phyloP scores from a whole-genome alignment of 2,888 invertebrate genomes.

The Hemistola chrysoprasaria region DNA sequence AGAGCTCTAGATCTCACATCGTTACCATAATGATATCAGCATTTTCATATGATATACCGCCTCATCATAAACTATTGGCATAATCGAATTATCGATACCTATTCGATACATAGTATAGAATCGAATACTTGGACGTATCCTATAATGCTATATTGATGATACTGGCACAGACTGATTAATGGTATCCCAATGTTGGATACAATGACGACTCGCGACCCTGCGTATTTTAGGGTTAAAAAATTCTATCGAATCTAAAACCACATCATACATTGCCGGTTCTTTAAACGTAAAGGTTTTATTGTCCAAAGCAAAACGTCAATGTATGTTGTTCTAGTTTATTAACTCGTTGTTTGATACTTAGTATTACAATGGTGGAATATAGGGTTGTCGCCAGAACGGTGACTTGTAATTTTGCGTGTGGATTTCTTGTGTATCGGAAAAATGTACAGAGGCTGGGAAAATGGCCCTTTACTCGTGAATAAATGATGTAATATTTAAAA shows the following conservation, averaged over 20 bases:
- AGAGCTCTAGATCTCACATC: conserved; percentile 21
- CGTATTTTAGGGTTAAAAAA: conserved; percentile 43
- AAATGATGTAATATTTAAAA: too few species aligned
- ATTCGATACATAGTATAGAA: conserved; percentile 72
- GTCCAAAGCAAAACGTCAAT: conserved; percentile 25
- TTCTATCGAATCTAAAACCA: conserved; percentile 10
- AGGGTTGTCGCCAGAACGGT: conserved; percentile 77
- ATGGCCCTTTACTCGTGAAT: too few species aligned
- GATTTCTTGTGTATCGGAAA: conserved; percentile 47
- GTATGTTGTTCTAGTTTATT: conserved; percentile 22
- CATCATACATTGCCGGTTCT: conserved; percentile 40
- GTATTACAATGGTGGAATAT: conserved; percentile 46
- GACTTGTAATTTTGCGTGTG: conserved; percentile 70
- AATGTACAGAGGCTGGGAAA: conserved; percentile 40
- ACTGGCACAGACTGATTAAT: conserved; percentile 80
- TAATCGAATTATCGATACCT: conserved; percentile 77
- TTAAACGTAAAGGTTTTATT: background rate
- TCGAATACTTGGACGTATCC: conserved; percentile 76
- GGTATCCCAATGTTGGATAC: conserved; percentile 67
- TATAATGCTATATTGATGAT: conserved; percentile 80
- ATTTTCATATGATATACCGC: conserved; percentile 69
- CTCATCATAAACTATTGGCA: conserved; percentile 59
- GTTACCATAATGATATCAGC: conserved; percentile 52
- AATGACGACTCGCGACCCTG: conserved; percentile 59
- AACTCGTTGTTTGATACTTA: conserved; percentile 10